Percentiles rank a stretch among this genome's conserved stretches.
phyloP scores from a whole-genome alignment of 2,888 invertebrate species.

The Epinotia brunnichana region DNA sequence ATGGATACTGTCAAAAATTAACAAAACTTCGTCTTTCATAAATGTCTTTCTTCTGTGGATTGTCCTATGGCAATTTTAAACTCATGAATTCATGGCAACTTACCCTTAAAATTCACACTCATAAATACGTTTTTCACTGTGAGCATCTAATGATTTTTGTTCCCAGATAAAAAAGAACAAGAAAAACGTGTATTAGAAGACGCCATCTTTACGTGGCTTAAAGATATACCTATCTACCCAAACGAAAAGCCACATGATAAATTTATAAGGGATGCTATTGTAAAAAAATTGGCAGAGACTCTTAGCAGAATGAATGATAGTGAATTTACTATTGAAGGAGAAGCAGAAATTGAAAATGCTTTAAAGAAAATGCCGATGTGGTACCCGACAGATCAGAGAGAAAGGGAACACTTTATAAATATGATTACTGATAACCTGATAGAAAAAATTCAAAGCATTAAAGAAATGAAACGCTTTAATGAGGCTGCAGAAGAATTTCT shows the following conservation, averaged over 20 bases:
- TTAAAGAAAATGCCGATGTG: conserved; percentile 59
- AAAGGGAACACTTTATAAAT: conserved; percentile 52
- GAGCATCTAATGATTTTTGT: background rate
- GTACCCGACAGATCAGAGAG: conserved; percentile 51
- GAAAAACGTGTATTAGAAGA: conserved; percentile 47
- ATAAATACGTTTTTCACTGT: background rate
- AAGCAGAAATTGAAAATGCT: conserved; percentile 49
- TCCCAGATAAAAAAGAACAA: conserved; percentile 35
- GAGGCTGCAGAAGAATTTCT: conserved; percentile 49
- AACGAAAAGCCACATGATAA: conserved; percentile 50
- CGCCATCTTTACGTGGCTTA: conserved; percentile 53
- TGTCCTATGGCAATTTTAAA: no score
- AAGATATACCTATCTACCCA: conserved; percentile 54
- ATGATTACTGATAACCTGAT: conserved; percentile 52
- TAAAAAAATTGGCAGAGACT: conserved; percentile 49
- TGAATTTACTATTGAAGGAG: conserved; percentile 49
- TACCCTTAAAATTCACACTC: no score
- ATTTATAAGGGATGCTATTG: conserved; percentile 48
- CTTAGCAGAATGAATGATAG: conserved; percentile 49
- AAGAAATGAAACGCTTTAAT: conserved; percentile 48
- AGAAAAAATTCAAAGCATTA: conserved; percentile 45
- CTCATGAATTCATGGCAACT: no score
- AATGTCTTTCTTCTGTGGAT: no score
- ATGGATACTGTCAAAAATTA: no score
- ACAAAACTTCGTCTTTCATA: no score